Evolutionary conservation across 2,797 vertebrate genomes (phyloP), one percentile per base, ranked within the genome.

Genomic region (Delichon dasypus): DNA sequence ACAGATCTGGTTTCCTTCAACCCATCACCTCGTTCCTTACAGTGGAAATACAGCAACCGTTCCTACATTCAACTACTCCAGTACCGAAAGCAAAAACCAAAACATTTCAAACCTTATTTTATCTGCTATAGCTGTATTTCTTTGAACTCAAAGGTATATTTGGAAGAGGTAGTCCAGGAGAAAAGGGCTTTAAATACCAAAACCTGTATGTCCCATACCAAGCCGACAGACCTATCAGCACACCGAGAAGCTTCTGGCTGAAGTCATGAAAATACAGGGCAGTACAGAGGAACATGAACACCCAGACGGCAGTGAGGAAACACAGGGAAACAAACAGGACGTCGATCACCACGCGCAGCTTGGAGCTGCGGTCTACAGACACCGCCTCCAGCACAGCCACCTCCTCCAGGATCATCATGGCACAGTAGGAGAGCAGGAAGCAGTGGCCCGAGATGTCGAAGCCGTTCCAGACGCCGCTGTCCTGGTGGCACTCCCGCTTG

Each of bases 381-480:
- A 99, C 64, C 17, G 91, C 97, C 1, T 97, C 97, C 97, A 99
- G 98, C 30, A 99, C 98, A 0, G 98, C 98, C 53, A 98, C 98
- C 65, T 99, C 99, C 90, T 99, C 99, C 90, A 98, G 75, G 16
- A 99, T 99, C 94, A 99, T 97, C 55, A 99, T 98, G 5, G 98
- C 94, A 0, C 99, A 99, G 96, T 98, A 99, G 1, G 98, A 90
- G 87, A 99, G 98, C 90, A 99, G 98, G 92, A 99, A 99, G 68
- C 98, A 99, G 97, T 99, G 99, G 30, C 99, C 99, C 0, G 99
- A 99, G 96, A 99, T 99, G 98, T 99, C 99, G 9, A 98, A 98
- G 73, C 99, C 98, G 0, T 97, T 38, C 99, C 99, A 99, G 48
- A 97, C 94, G 44, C 98, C 98, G 2, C 98, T 98, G 20, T 97